Base-by-base conservation (phyloP, 2,888 invertebrate species). In the Tenthredo mesomela region DNA sequence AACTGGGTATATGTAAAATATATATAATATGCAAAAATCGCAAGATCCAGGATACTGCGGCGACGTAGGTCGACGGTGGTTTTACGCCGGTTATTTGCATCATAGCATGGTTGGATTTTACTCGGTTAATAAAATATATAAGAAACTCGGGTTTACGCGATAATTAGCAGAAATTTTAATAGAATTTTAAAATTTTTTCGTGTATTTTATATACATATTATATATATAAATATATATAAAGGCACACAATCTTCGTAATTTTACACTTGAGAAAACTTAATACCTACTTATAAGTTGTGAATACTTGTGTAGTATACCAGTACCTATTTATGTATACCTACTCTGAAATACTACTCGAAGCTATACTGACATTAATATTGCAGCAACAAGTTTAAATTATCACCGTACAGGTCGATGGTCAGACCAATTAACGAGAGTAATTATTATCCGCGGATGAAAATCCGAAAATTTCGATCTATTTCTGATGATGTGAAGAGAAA, bases 61-160 rank as follows among this genome's bases (percentile, higher is more conserved):
- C 54, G n/a, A 54, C 54, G 54, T 54, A 29, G 6, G 54, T 54
- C 54, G 54, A n/a, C n/a, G 54, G 54, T 54, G 54, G 54, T 54
- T 54, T n/a, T 54, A 7, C 54, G 7, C 54, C 7, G 54, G 54
- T 54, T 54, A 54, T 54, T 54, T 54, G n/a, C 54, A 50, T 50
- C 50, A n/a, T 18, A 50, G 50, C 25, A 25, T 2, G 25, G 2
- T 25, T 61, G 21, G 4, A 61, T 61, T 58, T 58, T 9, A 25
- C 61, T 61, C 61, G 21, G 21, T 25, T 61, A 61, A 61, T 61
- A 61, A 61, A 21, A 61, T 61, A 61, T 61, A 61, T 61, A 61
- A 61, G 61, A 61, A 61, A 61, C 61, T 61, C 25, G 25, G 1
- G 61, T 61, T 61, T 25, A 61, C 61, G 61, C 25, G 61, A 61